A percentile compares a stretch with the other conserved stretches of the same genome.
Conservation (phyloP, 2,888 invertebrate genomes). For the Catonia carolina region DNA sequence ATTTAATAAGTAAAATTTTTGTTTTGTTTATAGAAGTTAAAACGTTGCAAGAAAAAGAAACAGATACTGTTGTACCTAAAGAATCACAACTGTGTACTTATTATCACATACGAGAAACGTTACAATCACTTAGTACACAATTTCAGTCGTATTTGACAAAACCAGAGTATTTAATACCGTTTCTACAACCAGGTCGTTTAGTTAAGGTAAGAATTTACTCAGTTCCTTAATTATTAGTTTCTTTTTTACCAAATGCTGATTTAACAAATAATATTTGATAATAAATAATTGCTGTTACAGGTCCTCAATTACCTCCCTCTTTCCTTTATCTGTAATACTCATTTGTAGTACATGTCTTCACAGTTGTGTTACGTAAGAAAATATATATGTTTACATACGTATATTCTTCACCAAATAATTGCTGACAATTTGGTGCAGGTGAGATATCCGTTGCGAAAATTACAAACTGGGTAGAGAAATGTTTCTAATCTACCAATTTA, state of each 20-base stretch:
- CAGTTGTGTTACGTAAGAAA: too few relatives aligned
- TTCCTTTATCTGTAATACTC: too few relatives aligned
- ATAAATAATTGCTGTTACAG: too few relatives aligned
- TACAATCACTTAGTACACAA: constrained; percentile 65
- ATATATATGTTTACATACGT: too few relatives aligned
- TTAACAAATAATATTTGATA: constrained; percentile 17
- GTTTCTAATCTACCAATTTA: too few relatives aligned
- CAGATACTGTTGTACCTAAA: constrained; percentile 57
- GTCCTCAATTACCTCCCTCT: too few relatives aligned
- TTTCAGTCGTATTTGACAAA: constrained; percentile 74
- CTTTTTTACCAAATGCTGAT: constrained; percentile 6
- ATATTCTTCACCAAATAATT: too few relatives aligned
- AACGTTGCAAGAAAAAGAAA: constrained; percentile 57
- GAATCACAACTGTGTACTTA: constrained; percentile 74
- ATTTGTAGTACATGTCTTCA: too few relatives aligned
- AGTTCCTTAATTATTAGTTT: constrained; percentile 11
- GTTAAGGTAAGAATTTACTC: constrained; percentile 59
- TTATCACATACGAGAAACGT: constrained; percentile 74
- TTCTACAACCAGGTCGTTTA: constrained; percentile 88
- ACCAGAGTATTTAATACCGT: constrained; percentile 85
- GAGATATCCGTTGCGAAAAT: too few relatives aligned
- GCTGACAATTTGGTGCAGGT: too few relatives aligned
- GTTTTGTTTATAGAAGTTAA: constrained; percentile 65
- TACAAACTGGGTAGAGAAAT: too few relatives aligned
- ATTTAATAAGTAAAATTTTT: too few relatives aligned